Evolutionary conservation across 2,797 vertebrate genomes (phyloP).

Genomic region (Holocentrus rufus): DNA sequence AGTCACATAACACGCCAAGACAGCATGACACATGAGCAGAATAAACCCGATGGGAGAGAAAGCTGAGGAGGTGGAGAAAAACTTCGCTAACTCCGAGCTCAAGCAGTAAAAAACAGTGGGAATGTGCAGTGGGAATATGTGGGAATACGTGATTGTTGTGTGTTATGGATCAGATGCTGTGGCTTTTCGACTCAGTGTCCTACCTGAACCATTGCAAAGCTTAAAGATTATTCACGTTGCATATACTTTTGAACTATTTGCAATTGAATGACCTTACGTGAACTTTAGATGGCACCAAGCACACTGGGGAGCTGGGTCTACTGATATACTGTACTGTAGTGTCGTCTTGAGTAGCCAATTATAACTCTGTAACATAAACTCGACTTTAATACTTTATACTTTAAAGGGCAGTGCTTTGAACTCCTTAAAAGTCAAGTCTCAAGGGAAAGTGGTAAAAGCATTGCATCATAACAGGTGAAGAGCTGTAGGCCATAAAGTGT

Average conservation of each 20-base stretch:
- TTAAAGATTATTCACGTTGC: constrained; percentile 2
- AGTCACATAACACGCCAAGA: background rate
- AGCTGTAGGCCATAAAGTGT: constrained; percentile 46
- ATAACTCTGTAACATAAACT: constrained; percentile 55
- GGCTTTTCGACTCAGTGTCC: too few species aligned
- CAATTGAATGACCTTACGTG: constrained; percentile 32
- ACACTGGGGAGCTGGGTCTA: constrained; percentile 19
- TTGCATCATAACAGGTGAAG: constrained; percentile 63
- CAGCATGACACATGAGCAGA: background rate
- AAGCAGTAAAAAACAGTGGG: too few species aligned
- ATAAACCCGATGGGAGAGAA: too few species aligned
- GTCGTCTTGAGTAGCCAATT: constrained; percentile 56
- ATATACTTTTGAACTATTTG: constrained; percentile 16
- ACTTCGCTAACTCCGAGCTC: too few species aligned
- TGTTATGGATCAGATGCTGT: too few species aligned
- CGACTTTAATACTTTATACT: constrained; percentile 42
- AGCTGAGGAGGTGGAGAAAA: too few species aligned
- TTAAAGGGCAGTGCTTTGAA: constrained; percentile 58
- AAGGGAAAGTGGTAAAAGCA: constrained; percentile 67
- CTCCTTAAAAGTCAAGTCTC: constrained; percentile 68
- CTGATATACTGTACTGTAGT: constrained; percentile 47
- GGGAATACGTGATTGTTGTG: too few species aligned
- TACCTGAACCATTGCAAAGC: background rate
- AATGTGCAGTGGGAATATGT: too few species aligned
- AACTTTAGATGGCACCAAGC: constrained; percentile 3